phyloP scores from a whole-genome alignment of 2,113 vertebrate species.

The Semicossyphus pulcher region DNA sequence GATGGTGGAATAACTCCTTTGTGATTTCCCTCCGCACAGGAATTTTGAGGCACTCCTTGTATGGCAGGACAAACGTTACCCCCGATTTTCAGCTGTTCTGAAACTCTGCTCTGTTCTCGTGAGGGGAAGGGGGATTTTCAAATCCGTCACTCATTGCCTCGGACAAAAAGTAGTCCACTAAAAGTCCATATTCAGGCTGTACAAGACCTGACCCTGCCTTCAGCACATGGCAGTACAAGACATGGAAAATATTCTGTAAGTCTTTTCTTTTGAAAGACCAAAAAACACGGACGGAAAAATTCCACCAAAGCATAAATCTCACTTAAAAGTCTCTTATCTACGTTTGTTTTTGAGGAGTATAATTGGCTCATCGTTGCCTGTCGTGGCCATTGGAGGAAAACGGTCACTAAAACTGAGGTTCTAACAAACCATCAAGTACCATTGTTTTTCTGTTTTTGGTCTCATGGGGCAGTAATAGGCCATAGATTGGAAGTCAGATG shows the following conservation, averaged over 20 bases:
- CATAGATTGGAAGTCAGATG: background rate
- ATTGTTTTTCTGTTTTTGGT: too few relatives aligned
- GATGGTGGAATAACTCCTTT: constrained; percentile 7
- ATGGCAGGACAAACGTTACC: background rate
- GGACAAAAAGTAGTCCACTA: background rate
- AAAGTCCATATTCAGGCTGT: background rate
- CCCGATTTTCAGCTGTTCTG: background rate
- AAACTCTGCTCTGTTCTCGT: background rate
- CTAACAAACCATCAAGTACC: too few relatives aligned
- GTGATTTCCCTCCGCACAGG: constrained; percentile 16
- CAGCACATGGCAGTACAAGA: too few relatives aligned
- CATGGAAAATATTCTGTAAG: too few relatives aligned
- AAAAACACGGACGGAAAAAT: background rate
- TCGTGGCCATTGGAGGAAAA: background rate
- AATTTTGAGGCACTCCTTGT: constrained; percentile 8
- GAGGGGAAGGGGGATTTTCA: background rate
- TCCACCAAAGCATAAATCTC: background rate
- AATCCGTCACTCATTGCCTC: background rate
- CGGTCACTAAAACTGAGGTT: background rate
- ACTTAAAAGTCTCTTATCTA: background rate
- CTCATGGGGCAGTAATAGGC: background rate
- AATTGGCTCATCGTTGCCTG: background rate
- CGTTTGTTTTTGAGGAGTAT: too few relatives aligned
- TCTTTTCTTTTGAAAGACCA: background rate
- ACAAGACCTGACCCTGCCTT: background rate